Conservation (phyloP, 2,113 vertebrate genomes). For the Phyllopteryx taeniolatus region DNA sequence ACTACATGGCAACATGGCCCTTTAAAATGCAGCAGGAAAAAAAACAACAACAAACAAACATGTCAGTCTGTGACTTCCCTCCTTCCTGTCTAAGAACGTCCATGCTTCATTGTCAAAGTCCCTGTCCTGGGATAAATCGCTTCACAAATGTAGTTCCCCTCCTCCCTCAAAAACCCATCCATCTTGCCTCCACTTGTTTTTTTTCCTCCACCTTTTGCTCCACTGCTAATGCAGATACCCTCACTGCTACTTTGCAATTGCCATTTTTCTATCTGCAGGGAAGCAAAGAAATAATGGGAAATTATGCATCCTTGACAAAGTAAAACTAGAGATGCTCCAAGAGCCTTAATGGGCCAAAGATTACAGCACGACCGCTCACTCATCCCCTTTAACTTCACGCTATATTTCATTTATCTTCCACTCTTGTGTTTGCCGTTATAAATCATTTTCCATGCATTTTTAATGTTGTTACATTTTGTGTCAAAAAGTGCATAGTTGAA, state of each 20-base stretch:
- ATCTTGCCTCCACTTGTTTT: slow-evolving; percentile 39
- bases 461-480: slow-evolving; percentile 23
- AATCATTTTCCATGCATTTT: slow-evolving; percentile 34
- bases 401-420: slow-evolving; percentile 36
- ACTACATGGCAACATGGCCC: slow-evolving; percentile 10
- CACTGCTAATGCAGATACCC: slow-evolving; percentile 45
- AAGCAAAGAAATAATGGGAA: slow-evolving; percentile 25
- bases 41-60: slow-evolving; percentile 3
- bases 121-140: slow-evolving; percentile 26
- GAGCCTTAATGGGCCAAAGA: slow-evolving; percentile 47
- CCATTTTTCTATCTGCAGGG: slow-evolving; percentile 47
- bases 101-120: slow-evolving; percentile 32
- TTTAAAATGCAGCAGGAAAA: slow-evolving; percentile 9
- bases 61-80: slow-evolving; percentile 13
- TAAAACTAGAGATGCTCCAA: slow-evolving; percentile 37
- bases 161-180: slow-evolving; percentile 26
- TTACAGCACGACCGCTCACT: slow-evolving; percentile 23
- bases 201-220: slow-evolving; percentile 14
- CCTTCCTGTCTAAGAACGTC: slow-evolving; percentile 17
- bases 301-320: slow-evolving; percentile 35
- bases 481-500: slow-evolving; percentile 21
- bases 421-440: slow-evolving; percentile 26
- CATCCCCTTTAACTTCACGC: slow-evolving; percentile 9
- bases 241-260: slow-evolving; percentile 36
- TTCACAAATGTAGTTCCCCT: slow-evolving; percentile 41